These are phyloP conservation scores for Phaenicophaeus curvirostris DNA, from an alignment of 2,797 vertebrate species.

Conservation along the genomic window DNA sequence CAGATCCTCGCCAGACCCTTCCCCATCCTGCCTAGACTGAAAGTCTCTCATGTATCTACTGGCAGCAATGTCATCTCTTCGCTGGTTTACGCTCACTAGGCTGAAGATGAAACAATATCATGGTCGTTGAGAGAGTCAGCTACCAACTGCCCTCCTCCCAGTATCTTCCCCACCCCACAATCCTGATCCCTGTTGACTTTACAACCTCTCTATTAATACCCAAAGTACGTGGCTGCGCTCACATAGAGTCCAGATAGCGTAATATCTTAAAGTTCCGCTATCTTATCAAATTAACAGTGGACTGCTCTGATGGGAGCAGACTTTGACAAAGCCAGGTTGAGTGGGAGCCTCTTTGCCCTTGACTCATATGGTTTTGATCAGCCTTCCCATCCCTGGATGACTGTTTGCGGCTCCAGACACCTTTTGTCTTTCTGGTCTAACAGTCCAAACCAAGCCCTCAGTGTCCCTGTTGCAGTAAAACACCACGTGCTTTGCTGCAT, in stretches of 20 bases:
- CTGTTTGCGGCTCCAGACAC: neutral
- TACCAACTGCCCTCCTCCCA: neutral
- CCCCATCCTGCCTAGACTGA: neutral
- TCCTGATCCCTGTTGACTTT: neutral
- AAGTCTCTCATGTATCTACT: accelerated
- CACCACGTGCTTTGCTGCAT: neutral
- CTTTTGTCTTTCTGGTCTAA: neutral
- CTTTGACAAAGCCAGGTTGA: neutral
- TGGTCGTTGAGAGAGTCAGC: neutral
- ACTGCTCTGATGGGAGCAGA: neutral
- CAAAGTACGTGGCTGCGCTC: accelerated
- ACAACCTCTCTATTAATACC: neutral
- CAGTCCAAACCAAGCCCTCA: neutral
- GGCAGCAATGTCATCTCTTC: neutral
- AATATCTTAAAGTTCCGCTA: neutral
- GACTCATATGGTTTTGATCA: neutral
- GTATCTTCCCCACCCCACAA: accelerated
- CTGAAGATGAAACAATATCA: accelerated
- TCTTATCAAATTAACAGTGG: neutral
- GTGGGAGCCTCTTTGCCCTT: neutral
- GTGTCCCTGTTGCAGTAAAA: neutral
- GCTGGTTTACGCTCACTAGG: neutral
- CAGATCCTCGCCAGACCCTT: neutral
- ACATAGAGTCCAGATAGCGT: neutral
- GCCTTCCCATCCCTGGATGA: neutral